Conservation (phyloP, 2,797 vertebrate species). For the Sebastes diploproa region DNA sequence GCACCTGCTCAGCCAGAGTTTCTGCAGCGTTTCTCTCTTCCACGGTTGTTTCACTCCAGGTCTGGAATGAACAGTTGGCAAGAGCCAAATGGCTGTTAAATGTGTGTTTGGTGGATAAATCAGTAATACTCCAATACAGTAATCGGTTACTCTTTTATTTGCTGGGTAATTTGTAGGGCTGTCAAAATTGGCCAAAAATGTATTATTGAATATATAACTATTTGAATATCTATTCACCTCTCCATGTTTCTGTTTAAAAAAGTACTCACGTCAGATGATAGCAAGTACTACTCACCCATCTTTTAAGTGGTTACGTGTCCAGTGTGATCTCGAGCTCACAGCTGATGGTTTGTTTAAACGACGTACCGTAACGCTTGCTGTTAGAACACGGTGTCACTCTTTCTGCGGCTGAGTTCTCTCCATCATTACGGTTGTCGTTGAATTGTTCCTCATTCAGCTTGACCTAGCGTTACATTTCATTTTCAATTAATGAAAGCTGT, state of each 20-base stretch:
- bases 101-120: conserved; percentile 36
- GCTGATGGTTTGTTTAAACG: too few species aligned
- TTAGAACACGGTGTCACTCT: fast-evolving
- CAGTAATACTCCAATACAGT: neutral
- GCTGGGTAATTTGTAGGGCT: neutral
- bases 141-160: neutral
- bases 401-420: fast-evolving
- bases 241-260: neutral
- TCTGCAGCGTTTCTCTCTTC: conserved; percentile 35
- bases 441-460: fast-evolving
- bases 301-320: too few species aligned
- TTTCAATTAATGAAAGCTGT: too few species aligned
- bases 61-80: conserved; percentile 30
- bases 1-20: conserved; percentile 64
- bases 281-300: neutral
- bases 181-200: too few species aligned
- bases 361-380: too few species aligned
- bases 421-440: too few species aligned
- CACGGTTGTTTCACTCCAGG: conserved; percentile 34
- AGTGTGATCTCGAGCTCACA: too few species aligned
- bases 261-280: too few species aligned
- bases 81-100: conserved; percentile 37
- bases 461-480: fast-evolving
- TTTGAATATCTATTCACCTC: too few species aligned
- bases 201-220: too few species aligned